Evolutionary conservation across 2,888 invertebrate genomes (phyloP).

Genomic region (Drosophila conformis): DNA sequence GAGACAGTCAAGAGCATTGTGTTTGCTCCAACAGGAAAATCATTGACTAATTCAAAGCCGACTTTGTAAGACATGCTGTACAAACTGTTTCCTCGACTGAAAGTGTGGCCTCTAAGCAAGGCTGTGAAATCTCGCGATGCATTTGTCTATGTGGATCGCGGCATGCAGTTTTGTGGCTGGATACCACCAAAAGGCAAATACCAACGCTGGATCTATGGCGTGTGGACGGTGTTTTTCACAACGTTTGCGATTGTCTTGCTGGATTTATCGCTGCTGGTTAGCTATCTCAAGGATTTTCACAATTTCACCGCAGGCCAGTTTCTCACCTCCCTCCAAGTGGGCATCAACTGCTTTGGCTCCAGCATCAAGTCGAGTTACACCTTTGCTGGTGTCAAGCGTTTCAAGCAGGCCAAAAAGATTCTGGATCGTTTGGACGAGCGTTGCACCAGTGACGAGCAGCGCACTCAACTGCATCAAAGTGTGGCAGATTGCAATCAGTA

Average conservation of each 20-base stretch:
- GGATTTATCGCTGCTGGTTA: conserved; percentile 29
- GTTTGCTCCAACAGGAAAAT: neutral
- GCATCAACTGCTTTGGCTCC: conserved; percentile 38
- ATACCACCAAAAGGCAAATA: conserved; percentile 24
- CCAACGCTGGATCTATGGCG: conserved; percentile 1
- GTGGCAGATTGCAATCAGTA: conserved; percentile 34
- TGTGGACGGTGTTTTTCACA: conserved; percentile 33
- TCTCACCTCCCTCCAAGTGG: conserved; percentile 60
- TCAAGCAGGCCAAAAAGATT: conserved; percentile 31
- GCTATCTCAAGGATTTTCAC: conserved; percentile 35
- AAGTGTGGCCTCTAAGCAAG: conserved; percentile 3
- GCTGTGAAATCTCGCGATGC: conserved; percentile 50
- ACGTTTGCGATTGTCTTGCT: conserved; percentile 24
- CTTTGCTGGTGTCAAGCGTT: conserved; percentile 35
- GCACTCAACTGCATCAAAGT: conserved; percentile 21
- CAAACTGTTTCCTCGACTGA: conserved; percentile 40
- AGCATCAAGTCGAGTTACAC: conserved; percentile 41
- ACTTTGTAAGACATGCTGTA: conserved; percentile 27
- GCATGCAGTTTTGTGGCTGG: conserved; percentile 47
- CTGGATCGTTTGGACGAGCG: conserved; percentile 50
- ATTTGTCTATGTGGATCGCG: conserved; percentile 51
- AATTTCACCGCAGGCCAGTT: conserved; percentile 61
- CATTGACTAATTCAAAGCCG: neutral
- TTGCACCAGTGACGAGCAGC: conserved; percentile 19
- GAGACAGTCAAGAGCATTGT: neutral